These are phyloP conservation scores for Spinibarbus caldwelli DNA, from an alignment of 2,797 vertebrate genomes.

Conservation along the genomic window DNA sequence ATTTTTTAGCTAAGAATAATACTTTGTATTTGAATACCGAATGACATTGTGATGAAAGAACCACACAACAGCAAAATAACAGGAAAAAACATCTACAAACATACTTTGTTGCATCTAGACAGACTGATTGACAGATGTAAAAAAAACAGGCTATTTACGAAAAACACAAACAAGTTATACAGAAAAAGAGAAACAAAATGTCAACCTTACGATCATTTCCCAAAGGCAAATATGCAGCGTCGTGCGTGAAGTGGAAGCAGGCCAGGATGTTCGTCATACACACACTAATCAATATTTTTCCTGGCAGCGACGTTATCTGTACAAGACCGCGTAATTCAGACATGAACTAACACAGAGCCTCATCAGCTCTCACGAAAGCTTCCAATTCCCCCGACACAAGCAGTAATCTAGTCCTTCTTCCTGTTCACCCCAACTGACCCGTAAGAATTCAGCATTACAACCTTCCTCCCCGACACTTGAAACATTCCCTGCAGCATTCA, in stretches of 20 bases:
- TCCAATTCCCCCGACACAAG: slow-evolving; percentile 25
- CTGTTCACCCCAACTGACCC: slow-evolving; percentile 62
- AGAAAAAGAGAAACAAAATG: slow-evolving; percentile 51
- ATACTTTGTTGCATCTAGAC: slow-evolving; percentile 71
- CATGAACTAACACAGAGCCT: slow-evolving; percentile 56
- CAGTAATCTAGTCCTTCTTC: slow-evolving; percentile 45
- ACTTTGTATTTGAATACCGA: slow-evolving; percentile 79
- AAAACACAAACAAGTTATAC: slow-evolving; percentile 32
- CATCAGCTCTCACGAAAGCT: slow-evolving; percentile 67
- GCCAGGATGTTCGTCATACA: slow-evolving; percentile 73
- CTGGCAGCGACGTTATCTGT: slow-evolving; percentile 67
- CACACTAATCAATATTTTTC: slow-evolving; percentile 70
- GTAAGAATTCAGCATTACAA: slow-evolving; percentile 50
- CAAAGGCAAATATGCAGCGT: slow-evolving; percentile 46
- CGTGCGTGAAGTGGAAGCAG: slow-evolving; percentile 64
- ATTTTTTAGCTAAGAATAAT: slow-evolving; percentile 75
- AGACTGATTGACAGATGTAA: slow-evolving; percentile 62
- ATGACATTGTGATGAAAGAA: slow-evolving; percentile 65
- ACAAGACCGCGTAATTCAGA: slow-evolving; percentile 57
- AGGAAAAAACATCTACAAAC: slow-evolving; percentile 79
- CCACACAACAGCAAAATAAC: slow-evolving; percentile 68
- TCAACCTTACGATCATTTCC: slow-evolving; percentile 50
- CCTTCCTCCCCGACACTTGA: slow-evolving; percentile 17
- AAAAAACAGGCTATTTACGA: too few species aligned
- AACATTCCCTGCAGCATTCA: slow-evolving; percentile 20